These are phyloP conservation scores for Eriocheir sinensis DNA, from an alignment of 1,140 invertebrate genomes.

Conservation along the genomic window DNA sequence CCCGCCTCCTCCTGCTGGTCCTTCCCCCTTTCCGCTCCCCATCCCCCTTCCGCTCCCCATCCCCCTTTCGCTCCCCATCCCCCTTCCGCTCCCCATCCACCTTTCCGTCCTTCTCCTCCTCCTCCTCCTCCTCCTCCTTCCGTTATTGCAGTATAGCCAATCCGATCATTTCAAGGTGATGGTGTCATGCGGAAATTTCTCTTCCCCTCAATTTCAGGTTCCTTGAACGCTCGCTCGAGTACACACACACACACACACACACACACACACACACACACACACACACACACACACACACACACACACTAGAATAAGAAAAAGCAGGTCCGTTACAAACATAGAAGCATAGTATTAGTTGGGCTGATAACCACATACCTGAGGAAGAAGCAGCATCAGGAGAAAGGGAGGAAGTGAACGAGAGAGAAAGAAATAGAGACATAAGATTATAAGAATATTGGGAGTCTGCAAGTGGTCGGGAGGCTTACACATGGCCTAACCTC, in stretches of 20 bases:
- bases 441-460: neutral
- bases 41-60: neutral
- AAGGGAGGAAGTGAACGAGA: neutral
- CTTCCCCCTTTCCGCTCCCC: neutral
- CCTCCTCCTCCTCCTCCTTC: neutral
- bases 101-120: neutral
- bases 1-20: neutral
- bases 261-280: conserved; percentile 22
- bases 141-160: no score
- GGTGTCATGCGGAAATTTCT: no score
- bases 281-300: neutral
- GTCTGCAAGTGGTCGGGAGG: no score
- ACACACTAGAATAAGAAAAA: neutral
- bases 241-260: conserved; percentile 14
- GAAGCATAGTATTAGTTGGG: no score
- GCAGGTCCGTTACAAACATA: no score
- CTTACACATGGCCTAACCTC: no score
- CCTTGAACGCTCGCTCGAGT: no score
- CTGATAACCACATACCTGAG: neutral
- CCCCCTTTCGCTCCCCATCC: neutral
- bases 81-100: neutral
- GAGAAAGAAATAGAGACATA: no score
- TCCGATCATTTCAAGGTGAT: no score
- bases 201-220: no score
- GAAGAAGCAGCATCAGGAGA: no score